A percentile compares a stretch with the other conserved stretches of the same genome.
These are phyloP conservation scores for Leptestheria dahalacensis DNA, from an alignment of 1,140 invertebrate genomes.

Conservation along the genomic window DNA sequence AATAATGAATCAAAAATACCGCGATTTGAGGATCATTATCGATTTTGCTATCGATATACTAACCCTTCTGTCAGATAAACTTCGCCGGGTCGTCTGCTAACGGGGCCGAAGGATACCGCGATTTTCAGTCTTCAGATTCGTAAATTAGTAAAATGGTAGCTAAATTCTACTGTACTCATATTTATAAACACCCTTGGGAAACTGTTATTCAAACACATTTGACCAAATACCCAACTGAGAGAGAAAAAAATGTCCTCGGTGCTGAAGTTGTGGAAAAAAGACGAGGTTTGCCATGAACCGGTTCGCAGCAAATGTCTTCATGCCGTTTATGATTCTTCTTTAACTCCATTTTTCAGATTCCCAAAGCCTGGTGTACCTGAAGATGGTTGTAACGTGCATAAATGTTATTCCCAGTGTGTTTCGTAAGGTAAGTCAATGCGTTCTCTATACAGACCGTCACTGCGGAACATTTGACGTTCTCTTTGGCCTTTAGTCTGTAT, in stretches of 20 bases:
- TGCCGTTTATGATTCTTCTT: not conserved
- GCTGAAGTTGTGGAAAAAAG: conserved; percentile 11
- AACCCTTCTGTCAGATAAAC: not conserved
- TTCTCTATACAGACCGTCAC: too few relatives aligned
- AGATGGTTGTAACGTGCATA: conserved; percentile 11
- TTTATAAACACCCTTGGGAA: conserved; percentile 16
- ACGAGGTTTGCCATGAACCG: too few relatives aligned
- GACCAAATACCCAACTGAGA: conserved; percentile 17
- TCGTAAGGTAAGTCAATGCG: conserved; percentile 14
- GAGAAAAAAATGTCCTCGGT: conserved; percentile 15
- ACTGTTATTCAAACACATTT: conserved; percentile 15
- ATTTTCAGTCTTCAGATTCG: too few relatives aligned
- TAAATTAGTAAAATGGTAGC: conserved; percentile 10
- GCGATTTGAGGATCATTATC: too few relatives aligned
- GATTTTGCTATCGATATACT: too few relatives aligned
- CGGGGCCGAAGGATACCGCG: too few relatives aligned
- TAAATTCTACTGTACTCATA: conserved; percentile 14
- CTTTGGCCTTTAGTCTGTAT: too few relatives aligned
- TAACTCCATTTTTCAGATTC: not conserved
- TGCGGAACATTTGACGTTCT: too few relatives aligned
- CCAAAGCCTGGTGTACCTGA: not conserved
- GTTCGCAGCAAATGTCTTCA: too few relatives aligned
- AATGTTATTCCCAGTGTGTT: conserved; percentile 13
- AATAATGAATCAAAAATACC: too few relatives aligned
- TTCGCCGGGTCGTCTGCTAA: not conserved